Conservation (phyloP, 2,888 invertebrate genomes). For the Eupelmus urozonus region DNA sequence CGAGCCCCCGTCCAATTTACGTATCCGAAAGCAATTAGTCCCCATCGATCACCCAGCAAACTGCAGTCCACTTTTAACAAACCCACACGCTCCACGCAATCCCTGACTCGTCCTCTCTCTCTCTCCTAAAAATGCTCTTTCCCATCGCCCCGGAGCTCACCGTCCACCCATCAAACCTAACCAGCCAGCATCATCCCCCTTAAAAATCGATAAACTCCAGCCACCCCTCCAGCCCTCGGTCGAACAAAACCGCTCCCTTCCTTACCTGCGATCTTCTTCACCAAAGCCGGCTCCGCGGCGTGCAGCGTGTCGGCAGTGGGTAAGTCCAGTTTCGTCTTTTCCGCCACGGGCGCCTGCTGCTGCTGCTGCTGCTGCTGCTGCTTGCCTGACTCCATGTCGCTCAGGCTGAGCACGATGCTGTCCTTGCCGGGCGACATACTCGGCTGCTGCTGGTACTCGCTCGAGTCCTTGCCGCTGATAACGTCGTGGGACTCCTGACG, state of each 20-base stretch:
- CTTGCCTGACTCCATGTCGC: conserved; percentile 54
- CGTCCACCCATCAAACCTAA: too few relatives aligned
- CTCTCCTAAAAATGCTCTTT: too few relatives aligned
- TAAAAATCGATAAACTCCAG: conserved; percentile 19
- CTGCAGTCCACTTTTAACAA: too few relatives aligned
- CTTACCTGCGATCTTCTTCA: conserved; percentile 72
- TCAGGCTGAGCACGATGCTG: conserved; percentile 62
- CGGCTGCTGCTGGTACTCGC: not conserved
- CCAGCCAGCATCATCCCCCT: too few relatives aligned
- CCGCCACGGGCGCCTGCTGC: conserved; percentile 33
- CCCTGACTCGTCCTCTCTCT: too few relatives aligned
- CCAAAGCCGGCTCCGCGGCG: conserved; percentile 65
- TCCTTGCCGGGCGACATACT: conserved; percentile 64
- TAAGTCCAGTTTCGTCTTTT: conserved; percentile 63
- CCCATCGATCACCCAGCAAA: too few relatives aligned
- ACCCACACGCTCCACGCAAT: too few relatives aligned
- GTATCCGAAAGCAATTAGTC: too few relatives aligned
- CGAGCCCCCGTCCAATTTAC: too few relatives aligned
- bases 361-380: too few relatives aligned
- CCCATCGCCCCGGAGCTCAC: too few relatives aligned
- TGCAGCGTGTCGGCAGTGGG: conserved; percentile 65
- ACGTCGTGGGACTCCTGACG: conserved; percentile 54
- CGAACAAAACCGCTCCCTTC: conserved; percentile 9
- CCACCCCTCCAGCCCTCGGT: too few relatives aligned
- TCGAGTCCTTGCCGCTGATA: conserved; percentile 58